These are phyloP conservation scores for Zoanthus sansibaricus DNA, from an alignment of 92 coral and sea anemone genomes.

Conservation along the genomic window DNA sequence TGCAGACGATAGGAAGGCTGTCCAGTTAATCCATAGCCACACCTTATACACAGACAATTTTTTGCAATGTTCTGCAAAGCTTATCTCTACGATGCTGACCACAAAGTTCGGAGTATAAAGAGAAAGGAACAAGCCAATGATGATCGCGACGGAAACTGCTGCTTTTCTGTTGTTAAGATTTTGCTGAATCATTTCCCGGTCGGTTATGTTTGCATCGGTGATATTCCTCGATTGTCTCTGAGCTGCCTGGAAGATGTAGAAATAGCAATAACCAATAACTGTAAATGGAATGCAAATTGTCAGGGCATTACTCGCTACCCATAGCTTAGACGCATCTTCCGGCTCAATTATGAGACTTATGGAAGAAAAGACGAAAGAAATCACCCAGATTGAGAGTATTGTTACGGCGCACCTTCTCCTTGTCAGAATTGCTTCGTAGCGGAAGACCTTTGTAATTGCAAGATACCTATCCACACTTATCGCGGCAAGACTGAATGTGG, in stretches of 20 bases:
- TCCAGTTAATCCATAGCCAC: not conserved
- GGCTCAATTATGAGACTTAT: constrained; percentile 28
- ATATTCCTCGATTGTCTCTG: constrained; percentile 19
- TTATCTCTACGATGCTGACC: not conserved
- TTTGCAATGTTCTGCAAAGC: not conserved
- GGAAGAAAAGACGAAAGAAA: constrained; percentile 45
- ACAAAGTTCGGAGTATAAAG: not conserved
- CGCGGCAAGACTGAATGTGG: constrained; percentile 65
- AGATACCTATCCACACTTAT: constrained; percentile 62
- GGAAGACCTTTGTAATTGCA: constrained; percentile 59
- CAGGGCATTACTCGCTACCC: constrained; percentile 37
- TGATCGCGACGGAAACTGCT: not conserved
- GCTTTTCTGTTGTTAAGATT: not conserved
- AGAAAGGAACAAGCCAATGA: not conserved
- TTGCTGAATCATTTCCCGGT: not conserved
- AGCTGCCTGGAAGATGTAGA: constrained; percentile 42
- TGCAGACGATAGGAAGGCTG: not conserved
- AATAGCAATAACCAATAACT: constrained; percentile 54
- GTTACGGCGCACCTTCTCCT: constrained; percentile 24
- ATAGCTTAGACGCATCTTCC: constrained; percentile 3
- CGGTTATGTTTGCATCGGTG: not conserved
- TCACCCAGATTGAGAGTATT: constrained; percentile 41
- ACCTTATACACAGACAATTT: not conserved
- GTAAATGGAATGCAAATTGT: constrained; percentile 57
- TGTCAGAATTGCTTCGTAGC: constrained; percentile 42